phyloP scores from a whole-genome alignment of 2,888 invertebrate genomes.

The Syrista parreyssii region DNA sequence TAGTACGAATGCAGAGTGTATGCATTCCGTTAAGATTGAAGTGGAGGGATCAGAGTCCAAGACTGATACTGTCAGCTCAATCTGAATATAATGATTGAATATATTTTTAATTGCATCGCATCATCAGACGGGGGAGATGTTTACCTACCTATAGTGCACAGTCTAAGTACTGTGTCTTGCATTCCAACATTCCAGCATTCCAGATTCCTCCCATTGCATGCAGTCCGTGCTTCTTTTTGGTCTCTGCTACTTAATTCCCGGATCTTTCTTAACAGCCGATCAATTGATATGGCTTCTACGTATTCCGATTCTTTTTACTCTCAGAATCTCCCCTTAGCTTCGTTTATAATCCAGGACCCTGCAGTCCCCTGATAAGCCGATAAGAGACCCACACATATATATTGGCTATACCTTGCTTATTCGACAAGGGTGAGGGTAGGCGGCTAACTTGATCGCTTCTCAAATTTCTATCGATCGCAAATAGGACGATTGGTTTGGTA shows the following conservation, averaged over 20 bases:
- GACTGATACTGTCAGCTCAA: not conserved
- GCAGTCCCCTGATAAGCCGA: not conserved
- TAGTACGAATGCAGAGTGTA: not conserved
- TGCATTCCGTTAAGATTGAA: not conserved
- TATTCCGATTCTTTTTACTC: not conserved
- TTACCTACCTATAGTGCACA: not conserved
- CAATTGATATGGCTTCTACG: not conserved
- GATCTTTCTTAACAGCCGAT: not conserved
- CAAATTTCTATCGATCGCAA: slow-evolving; percentile 21
- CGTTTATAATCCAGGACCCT: not conserved
- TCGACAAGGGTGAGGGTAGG: not conserved
- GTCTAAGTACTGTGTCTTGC: not conserved
- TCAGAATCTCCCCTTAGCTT: not conserved
- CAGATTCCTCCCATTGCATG: not conserved
- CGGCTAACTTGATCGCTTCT: slow-evolving; percentile 2
- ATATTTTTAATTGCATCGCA: not conserved
- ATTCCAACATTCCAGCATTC: not conserved
- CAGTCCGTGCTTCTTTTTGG: not conserved
- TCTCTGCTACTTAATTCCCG: not conserved
- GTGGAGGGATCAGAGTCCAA: not conserved
- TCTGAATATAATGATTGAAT: not conserved
- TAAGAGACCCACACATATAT: not conserved
- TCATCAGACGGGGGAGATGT: not conserved
- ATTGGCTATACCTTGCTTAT: not conserved
- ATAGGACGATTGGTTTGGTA: not conserved